Percentiles rank a stretch among this genome's conserved stretches.
These are phyloP conservation scores for Spodoptera frugiperda DNA, from an alignment of 1,140 invertebrate species.

Conservation along the genomic window DNA sequence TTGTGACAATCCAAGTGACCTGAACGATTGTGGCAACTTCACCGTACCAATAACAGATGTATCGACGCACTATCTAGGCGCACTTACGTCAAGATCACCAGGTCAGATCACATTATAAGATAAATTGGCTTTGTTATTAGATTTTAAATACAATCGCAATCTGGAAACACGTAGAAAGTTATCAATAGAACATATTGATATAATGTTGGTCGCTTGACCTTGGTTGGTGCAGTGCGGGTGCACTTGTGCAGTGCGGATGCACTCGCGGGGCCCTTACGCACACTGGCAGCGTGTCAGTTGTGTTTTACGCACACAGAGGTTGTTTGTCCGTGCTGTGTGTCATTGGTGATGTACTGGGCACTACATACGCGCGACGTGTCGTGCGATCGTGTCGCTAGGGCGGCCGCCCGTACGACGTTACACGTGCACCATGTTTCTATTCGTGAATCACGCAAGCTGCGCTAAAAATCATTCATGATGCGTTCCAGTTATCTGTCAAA, in stretches of 20 bases:
- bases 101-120: constrained; percentile 35
- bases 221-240: constrained; percentile 19
- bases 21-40: neutral
- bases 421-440: neutral
- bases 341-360: neutral
- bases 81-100: constrained; percentile 38
- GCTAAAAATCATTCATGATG: neutral
- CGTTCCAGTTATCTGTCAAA: neutral
- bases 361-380: neutral
- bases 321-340: neutral
- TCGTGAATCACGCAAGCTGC: neutral
- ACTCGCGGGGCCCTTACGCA: neutral
- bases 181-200: constrained; percentile 30
- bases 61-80: constrained; percentile 12
- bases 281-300: neutral
- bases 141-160: constrained; percentile 23
- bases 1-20: constrained; percentile 3
- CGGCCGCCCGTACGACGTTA: neutral
- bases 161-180: constrained; percentile 43
- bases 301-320: neutral
- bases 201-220: neutral
- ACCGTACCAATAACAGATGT: constrained; percentile 6
- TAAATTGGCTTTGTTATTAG: constrained; percentile 31
- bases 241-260: constrained; percentile 12
- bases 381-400: neutral